These are phyloP conservation scores for Montipora cactus DNA, from an alignment of 64 coral and sea anemone species.

Conservation along the genomic window DNA sequence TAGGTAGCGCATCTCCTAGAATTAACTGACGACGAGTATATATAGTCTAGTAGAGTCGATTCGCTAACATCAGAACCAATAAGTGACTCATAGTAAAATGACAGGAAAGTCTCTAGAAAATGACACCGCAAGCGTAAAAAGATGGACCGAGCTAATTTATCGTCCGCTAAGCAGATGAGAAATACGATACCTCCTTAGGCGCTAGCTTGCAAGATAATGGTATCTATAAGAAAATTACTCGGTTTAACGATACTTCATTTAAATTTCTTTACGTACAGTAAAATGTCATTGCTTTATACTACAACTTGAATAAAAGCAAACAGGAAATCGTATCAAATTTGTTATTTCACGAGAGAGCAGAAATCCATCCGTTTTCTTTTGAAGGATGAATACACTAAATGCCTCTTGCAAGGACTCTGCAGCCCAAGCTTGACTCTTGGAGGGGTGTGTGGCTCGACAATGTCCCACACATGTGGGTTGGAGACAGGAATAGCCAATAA, in stretches of 20 bases:
- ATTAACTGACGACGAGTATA: no score
- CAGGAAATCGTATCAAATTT: neutral
- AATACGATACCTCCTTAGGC: neutral
- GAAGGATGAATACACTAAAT: constrained; percentile 82
- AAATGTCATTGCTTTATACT: neutral
- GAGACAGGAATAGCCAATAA: constrained; percentile 76
- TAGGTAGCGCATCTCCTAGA: no score
- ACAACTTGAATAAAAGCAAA: neutral
- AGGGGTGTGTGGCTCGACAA: constrained; percentile 92
- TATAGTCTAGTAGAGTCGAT: no score
- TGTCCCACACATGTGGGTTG: constrained; percentile 82
- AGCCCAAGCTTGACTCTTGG: constrained; percentile 86
- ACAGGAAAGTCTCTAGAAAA: no score
- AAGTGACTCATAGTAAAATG: no score
- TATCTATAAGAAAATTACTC: neutral
- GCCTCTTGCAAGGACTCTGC: constrained; percentile 82
- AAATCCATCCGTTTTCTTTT: constrained; percentile 39
- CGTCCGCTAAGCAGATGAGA: neutral
- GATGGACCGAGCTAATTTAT: neutral
- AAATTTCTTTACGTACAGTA: no score
- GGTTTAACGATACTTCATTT: no score
- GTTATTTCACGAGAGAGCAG: constrained; percentile 33
- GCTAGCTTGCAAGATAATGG: neutral
- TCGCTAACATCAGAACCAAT: no score
- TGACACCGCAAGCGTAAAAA: no score